Evolutionary conservation across 2,113 vertebrate genomes (phyloP), one percentile per base, ranked within the genome.

Genomic region (Scophthalmus maximus): DNA sequence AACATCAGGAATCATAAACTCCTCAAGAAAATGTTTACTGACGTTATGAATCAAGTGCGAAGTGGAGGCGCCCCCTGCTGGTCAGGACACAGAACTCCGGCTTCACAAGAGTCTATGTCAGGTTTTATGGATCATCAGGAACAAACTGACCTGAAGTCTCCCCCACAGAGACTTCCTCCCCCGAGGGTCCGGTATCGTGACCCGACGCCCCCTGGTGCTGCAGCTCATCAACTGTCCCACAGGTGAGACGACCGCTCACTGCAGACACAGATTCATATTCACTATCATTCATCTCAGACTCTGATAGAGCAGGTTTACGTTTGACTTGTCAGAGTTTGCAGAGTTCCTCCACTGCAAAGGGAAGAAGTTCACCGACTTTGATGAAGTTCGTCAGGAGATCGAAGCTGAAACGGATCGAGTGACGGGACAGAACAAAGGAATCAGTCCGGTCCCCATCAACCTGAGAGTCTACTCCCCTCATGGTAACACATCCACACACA

Each of bases 261-360:
- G 32, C 6, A 8, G 9, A 10, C 6, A 34, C 9, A 22, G 9
- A 49, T 2, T 22, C 15, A n/a, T 5, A 20, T 6, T 7, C 17
- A 18, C 18, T 20, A 20, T 22, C 30, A 8, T 32, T 12, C 22
- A 2, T 6, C 5, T 26, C 12, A 51, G 12, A 42, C 3, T 5
- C 4, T 32, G 30, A 44, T 23, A 8, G 10, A 5, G n/a, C 11
- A 14, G 6, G 55, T 57, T 1, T 36, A 8, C 34, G 20, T 36
- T 14, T 42, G 38, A 15, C 15, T n/a, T 27, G 25, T 15, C 81
- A 88, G 87, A 89, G 42, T 84, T 77, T 1, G 89, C 79, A 0
- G 97, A 99, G 85, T 99, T 99, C 73, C 91, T 99, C 23, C 97
- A 99, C 84, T 97, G 96, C 88, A 99, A 99, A 85, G 97, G 97